These are phyloP conservation scores for Setipinna tenuifilis DNA, from an alignment of 2,797 vertebrate genomes.

Conservation along the genomic window DNA sequence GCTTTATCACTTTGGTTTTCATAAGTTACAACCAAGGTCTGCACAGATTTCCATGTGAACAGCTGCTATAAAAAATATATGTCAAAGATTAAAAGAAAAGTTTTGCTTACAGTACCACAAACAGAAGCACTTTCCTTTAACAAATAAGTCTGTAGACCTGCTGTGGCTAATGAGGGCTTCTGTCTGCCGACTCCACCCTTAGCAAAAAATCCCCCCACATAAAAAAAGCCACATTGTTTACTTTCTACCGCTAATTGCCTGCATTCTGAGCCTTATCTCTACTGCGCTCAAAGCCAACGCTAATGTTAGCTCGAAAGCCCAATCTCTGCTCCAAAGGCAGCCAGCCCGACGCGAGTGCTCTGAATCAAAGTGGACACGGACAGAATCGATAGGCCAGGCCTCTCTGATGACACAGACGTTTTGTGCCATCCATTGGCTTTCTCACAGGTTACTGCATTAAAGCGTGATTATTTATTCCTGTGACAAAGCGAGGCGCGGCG, in stretches of 20 bases:
- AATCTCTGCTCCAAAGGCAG: neutral
- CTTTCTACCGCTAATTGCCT: neutral
- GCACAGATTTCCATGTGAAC: too few relatives aligned
- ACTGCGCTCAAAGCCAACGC: neutral
- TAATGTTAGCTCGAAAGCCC: neutral
- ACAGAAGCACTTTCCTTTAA: too few relatives aligned
- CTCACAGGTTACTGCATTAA: conserved; percentile 20
- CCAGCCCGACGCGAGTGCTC: neutral
- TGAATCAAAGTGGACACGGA: neutral
- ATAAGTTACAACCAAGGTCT: too few relatives aligned
- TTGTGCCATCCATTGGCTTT: neutral
- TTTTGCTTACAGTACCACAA: too few relatives aligned
- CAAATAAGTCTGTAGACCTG: too few relatives aligned
- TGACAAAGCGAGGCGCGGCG: neutral
- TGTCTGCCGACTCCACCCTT: neutral
- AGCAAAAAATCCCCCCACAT: neutral
- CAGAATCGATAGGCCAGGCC: conserved; percentile 9
- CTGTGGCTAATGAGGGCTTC: neutral
- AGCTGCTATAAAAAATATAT: too few relatives aligned
- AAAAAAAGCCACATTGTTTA: neutral
- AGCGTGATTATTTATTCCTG: neutral
- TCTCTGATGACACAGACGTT: conserved; percentile 2
- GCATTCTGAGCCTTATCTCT: neutral
- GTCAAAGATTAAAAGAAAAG: too few relatives aligned
- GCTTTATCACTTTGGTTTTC: too few relatives aligned